These are phyloP conservation scores for Sardinella longiceps DNA, from an alignment of 2,797 vertebrate genomes.

Conservation along the genomic window DNA sequence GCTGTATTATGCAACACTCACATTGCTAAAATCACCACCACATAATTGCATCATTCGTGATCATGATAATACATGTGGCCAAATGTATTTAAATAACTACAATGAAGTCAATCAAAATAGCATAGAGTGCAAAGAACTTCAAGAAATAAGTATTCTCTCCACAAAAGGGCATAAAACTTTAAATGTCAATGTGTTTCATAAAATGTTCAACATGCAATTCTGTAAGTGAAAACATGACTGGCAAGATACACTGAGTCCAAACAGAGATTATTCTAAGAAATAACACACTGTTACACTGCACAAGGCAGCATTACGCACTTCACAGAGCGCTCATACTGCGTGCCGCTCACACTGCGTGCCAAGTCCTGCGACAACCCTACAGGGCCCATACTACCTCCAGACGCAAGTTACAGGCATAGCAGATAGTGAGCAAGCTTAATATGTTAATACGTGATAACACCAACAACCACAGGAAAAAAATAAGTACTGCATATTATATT, in stretches of 20 bases:
- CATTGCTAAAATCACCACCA: no score
- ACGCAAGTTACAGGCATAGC: neutral
- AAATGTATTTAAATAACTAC: neutral
- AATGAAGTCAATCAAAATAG: neutral
- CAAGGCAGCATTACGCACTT: neutral
- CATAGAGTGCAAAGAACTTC: neutral
- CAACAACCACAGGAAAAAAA: neutral
- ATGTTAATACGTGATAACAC: neutral
- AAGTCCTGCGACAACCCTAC: slow-evolving; percentile 1
- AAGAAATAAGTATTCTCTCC: neutral
- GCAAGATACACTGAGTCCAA: neutral
- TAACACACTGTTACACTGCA: neutral
- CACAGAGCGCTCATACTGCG: neutral
- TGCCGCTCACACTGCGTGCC: neutral
- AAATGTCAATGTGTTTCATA: neutral
- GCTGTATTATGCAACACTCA: neutral
- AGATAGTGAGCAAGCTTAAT: neutral
- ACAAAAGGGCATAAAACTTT: neutral
- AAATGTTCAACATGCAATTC: neutral
- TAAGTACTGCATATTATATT: neutral
- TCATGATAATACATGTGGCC: neutral
- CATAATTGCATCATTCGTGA: neutral
- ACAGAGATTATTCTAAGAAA: neutral
- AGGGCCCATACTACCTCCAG: neutral
- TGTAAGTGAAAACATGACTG: neutral